Percentiles rank a stretch among this genome's conserved stretches.
phyloP scores from a whole-genome alignment of 2,888 invertebrate genomes.

The Drosophila quinaria region DNA sequence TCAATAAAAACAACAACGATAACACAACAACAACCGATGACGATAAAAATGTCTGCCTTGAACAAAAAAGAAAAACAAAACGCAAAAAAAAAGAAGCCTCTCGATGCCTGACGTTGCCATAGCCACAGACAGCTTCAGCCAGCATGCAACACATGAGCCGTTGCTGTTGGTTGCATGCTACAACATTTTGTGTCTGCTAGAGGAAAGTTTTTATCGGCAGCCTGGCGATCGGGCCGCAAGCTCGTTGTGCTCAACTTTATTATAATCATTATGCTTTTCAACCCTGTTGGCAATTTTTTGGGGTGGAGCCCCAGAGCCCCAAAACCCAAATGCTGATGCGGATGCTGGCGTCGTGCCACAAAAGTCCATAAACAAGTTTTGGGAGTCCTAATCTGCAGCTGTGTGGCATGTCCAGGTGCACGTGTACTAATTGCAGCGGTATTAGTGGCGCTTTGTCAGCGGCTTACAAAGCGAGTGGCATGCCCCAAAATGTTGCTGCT shows the following conservation, averaged over 20 bases:
- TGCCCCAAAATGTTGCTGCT: constrained; percentile 5
- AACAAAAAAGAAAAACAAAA: constrained; percentile 1
- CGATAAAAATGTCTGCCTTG: constrained; percentile 83
- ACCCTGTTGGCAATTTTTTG: constrained; percentile 49
- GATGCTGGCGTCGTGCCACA: constrained; percentile 23
- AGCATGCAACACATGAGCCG: constrained; percentile 53
- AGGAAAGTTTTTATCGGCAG: constrained; percentile 72
- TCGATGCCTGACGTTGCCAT: constrained; percentile 47
- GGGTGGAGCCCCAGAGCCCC: not conserved
- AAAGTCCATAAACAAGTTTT: constrained; percentile 75
- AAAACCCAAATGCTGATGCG: constrained; percentile 11
- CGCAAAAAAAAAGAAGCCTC: not conserved
- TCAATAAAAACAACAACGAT: constrained; percentile 78
- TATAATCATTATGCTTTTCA: constrained; percentile 77
- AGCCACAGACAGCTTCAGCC: constrained; percentile 61
- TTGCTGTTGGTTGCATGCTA: constrained; percentile 22
- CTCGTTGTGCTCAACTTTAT: constrained; percentile 68
- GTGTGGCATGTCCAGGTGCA: constrained; percentile 63
- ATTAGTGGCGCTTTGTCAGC: constrained; percentile 78
- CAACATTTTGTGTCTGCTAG: constrained; percentile 27
- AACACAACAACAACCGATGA: constrained; percentile 43
- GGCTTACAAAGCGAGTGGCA: constrained; percentile 56
- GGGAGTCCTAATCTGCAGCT: constrained; percentile 67
- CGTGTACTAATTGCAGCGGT: constrained; percentile 77
- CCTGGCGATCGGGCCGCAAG: constrained; percentile 34